Percentiles rank a stretch among this genome's conserved stretches.
Conservation (phyloP, 2,113 vertebrate genomes). For the Danionella cerebrum region DNA sequence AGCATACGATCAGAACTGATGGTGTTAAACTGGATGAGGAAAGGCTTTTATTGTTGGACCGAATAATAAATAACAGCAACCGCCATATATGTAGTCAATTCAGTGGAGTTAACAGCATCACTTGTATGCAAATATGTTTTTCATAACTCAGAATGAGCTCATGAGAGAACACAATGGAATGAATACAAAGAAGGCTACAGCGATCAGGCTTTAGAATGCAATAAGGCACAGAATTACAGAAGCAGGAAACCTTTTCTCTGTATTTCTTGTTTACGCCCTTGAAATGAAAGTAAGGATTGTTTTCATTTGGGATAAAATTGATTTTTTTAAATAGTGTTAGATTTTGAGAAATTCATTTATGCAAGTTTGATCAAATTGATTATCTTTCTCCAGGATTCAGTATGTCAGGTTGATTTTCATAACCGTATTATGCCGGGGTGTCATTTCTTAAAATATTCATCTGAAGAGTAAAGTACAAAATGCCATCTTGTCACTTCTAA, state of each 20-base stretch:
- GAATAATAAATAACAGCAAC: neutral
- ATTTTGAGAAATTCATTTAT: constrained; percentile 12
- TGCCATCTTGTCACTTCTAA: constrained; percentile 60
- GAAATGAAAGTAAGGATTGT: constrained; percentile 9
- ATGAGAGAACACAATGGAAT: constrained; percentile 3
- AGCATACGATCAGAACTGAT: neutral
- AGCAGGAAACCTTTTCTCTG: constrained; percentile 6
- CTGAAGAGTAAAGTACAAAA: constrained; percentile 61
- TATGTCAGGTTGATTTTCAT: too few species aligned
- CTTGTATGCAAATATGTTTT: constrained; percentile 3
- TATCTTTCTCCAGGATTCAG: too few species aligned
- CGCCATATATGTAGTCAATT: neutral
- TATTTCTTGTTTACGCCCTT: neutral
- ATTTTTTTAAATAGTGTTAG: constrained; percentile 13
- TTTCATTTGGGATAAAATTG: constrained; percentile 12
- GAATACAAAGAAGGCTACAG: neutral
- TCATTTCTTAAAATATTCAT: too few species aligned
- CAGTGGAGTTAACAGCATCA: neutral
- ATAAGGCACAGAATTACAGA: neutral
- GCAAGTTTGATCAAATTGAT: constrained; percentile 5
- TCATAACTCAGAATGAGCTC: constrained; percentile 5
- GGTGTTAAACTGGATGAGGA: neutral
- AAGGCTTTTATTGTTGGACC: neutral
- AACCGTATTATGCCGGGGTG: too few species aligned
- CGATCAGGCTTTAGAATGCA: neutral